phyloP scores from a whole-genome alignment of 2,113 vertebrate genomes.

The Toxostoma redivivum region DNA sequence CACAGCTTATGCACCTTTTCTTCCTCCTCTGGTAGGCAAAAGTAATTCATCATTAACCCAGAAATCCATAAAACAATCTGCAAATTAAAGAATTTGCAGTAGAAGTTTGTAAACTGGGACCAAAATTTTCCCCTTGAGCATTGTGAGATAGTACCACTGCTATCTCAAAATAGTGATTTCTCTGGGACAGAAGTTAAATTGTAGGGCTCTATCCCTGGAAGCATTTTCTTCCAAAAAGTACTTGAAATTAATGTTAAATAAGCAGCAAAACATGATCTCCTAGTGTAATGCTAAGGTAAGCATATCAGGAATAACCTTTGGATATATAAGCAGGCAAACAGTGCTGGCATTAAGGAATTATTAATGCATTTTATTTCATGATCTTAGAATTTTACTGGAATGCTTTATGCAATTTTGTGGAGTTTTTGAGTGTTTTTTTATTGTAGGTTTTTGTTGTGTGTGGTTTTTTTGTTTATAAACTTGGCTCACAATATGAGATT shows the following conservation, averaged over 20 bases:
- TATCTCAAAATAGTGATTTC: neutral
- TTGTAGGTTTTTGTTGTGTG: accelerated
- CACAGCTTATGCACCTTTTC: neutral
- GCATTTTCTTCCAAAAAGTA: neutral
- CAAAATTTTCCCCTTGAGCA: neutral
- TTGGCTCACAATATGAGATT: neutral
- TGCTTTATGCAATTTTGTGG: neutral
- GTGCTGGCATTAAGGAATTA: neutral
- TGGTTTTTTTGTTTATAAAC: neutral
- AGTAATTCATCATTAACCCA: neutral
- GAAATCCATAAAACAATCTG: neutral
- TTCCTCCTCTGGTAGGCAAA: neutral
- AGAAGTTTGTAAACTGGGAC: neutral
- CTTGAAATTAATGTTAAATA: neutral
- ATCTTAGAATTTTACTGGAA: neutral
- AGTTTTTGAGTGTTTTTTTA: neutral
- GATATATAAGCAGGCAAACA: neutral
- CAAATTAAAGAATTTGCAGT: neutral
- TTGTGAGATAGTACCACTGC: too few species aligned
- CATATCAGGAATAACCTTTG: neutral
- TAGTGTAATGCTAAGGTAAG: neutral
- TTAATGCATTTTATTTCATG: neutral
- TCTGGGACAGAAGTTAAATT: neutral
- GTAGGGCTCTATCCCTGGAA: neutral
- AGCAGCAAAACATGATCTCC: neutral